Evolutionary conservation across 1,140 invertebrate species (phyloP).

Genomic region (Drosophila nigromelanica): DNA sequence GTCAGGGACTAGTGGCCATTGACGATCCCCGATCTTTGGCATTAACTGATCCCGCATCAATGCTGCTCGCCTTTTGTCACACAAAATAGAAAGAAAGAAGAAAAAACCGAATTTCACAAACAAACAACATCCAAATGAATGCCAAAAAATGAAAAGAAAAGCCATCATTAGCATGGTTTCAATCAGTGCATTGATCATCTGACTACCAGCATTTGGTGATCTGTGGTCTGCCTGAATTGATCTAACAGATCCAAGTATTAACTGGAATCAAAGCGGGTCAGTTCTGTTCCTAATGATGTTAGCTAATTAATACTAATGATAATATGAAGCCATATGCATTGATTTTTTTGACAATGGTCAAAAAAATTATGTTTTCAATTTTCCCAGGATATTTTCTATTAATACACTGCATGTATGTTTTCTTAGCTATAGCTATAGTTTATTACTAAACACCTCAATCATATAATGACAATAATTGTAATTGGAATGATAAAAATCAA

Average conservation of each 20-base stretch:
- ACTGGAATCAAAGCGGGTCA: slow-evolving; percentile 58
- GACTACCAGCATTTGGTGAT: slow-evolving; percentile 68
- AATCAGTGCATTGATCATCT: slow-evolving; percentile 73
- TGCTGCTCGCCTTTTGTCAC: slow-evolving; percentile 48
- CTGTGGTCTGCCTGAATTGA: slow-evolving; percentile 25
- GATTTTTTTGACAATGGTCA: no score
- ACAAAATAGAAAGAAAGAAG: slow-evolving; percentile 29
- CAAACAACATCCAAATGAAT: slow-evolving; percentile 50
- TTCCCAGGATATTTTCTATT: no score
- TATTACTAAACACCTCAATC: no score
- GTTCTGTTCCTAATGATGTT: slow-evolving; percentile 58
- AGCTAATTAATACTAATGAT: slow-evolving; percentile 75
- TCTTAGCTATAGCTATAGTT: no score
- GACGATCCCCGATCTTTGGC: slow-evolving; percentile 27
- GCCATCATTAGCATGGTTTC: slow-evolving; percentile 77
- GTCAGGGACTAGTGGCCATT: slow-evolving; percentile 51
- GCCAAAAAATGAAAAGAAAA: slow-evolving; percentile 52
- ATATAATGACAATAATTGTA: no score
- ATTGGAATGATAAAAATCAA: no score
- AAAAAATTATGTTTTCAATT: no score
- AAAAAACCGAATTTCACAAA: slow-evolving; percentile 34
- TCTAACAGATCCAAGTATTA: slow-evolving; percentile 4
- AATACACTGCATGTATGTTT: no score
- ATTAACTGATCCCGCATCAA: slow-evolving; percentile 60
- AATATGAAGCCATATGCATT: not conserved